phyloP scores from a whole-genome alignment of 2,113 vertebrate species.

The Takifugu flavidus region DNA sequence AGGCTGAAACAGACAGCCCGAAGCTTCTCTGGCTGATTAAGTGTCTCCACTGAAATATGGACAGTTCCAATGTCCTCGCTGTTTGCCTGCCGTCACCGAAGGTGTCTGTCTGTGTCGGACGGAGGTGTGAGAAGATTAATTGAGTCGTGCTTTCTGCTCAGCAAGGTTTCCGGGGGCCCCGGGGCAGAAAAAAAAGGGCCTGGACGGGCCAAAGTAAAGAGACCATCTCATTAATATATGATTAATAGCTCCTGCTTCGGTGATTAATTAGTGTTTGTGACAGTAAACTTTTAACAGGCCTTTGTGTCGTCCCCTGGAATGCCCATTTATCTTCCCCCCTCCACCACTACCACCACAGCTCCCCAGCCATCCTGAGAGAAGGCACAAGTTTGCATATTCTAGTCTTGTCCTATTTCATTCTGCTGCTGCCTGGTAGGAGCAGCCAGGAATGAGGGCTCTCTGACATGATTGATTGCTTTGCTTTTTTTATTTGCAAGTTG shows the following conservation, averaged over 20 bases:
- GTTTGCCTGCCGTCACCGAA: constrained; percentile 75
- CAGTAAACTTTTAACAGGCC: constrained; percentile 77
- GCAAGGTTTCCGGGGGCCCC: constrained; percentile 69
- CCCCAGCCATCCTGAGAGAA: constrained; percentile 48
- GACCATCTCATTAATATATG: constrained; percentile 84
- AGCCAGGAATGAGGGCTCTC: constrained; percentile 77
- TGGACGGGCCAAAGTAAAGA: constrained; percentile 76
- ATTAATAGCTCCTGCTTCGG: constrained; percentile 80
- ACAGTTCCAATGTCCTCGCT: constrained; percentile 74
- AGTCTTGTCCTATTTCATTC: constrained; percentile 84
- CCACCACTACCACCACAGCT: constrained; percentile 4
- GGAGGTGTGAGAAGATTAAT: constrained; percentile 77
- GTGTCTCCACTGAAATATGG: constrained; percentile 71
- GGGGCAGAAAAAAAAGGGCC: constrained; percentile 46
- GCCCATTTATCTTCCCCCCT: constrained; percentile 64
- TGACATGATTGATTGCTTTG: constrained; percentile 88
- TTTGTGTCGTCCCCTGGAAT: constrained; percentile 64
- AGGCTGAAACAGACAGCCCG: constrained; percentile 31
- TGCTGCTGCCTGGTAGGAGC: constrained; percentile 76
- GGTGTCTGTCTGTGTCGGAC: constrained; percentile 65
- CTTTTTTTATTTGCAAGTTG: constrained; percentile 85
- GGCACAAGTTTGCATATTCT: constrained; percentile 83
- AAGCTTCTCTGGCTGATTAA: constrained; percentile 70
- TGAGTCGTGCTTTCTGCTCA: constrained; percentile 74
- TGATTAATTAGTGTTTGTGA: constrained; percentile 89